Percentiles rank a stretch among this genome's conserved stretches.
Conservation (phyloP, 2,113 vertebrate genomes). For the Crotalus viridis region DNA sequence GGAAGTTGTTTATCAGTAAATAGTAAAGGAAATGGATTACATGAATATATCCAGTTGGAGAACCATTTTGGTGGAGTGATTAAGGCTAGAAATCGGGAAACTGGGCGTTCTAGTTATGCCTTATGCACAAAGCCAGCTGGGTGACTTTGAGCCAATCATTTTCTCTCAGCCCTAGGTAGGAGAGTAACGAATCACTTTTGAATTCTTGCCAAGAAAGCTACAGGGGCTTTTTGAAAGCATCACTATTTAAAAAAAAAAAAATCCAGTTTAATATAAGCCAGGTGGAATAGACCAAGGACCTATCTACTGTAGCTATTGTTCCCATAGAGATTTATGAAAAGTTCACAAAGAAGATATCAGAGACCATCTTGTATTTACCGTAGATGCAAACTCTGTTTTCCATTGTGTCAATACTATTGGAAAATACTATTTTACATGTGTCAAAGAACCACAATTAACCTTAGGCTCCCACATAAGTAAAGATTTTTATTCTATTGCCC, state of each 20-base stretch:
- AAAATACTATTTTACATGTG: background rate
- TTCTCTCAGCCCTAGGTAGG: background rate
- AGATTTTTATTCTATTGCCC: background rate
- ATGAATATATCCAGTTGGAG: slow-evolving; percentile 12
- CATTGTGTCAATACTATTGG: background rate
- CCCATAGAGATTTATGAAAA: background rate
- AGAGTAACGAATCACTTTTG: background rate
- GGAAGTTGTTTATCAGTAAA: slow-evolving; percentile 48
- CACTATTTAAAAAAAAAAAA: background rate
- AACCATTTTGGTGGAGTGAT: background rate
- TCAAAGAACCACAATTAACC: background rate
- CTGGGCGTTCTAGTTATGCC: background rate
- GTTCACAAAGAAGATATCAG: background rate
- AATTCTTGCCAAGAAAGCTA: background rate
- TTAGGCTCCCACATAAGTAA: background rate
- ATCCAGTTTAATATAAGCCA: background rate
- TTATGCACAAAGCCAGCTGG: background rate
- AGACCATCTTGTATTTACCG: background rate
- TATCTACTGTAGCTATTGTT: background rate
- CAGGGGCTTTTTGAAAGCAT: background rate
- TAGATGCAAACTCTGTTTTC: background rate
- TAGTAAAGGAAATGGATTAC: slow-evolving; percentile 41
- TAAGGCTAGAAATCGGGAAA: background rate
- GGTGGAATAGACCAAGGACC: background rate
- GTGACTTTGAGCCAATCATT: background rate